Evolutionary conservation across 1,140 invertebrate genomes (phyloP).

Genomic region (Cyclina sinensis): DNA sequence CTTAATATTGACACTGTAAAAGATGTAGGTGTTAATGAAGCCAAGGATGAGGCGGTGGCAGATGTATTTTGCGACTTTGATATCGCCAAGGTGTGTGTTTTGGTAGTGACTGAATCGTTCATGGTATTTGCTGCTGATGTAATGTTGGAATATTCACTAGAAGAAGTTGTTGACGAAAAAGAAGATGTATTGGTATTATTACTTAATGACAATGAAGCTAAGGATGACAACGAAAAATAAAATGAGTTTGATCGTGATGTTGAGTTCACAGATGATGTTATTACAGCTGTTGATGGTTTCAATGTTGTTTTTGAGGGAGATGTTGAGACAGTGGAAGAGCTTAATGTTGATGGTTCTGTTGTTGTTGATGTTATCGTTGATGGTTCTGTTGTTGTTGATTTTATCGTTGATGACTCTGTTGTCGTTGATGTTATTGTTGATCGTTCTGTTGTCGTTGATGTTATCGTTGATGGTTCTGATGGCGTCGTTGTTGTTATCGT

Average conservation of each 20-base stretch:
- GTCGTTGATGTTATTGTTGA: neutral
- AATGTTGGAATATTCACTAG: too few species aligned
- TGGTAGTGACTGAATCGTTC: too few species aligned
- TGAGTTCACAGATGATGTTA: neutral
- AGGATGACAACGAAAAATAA: neutral
- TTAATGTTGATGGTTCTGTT: neutral
- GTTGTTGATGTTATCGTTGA: neutral
- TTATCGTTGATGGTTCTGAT: neutral
- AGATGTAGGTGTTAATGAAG: too few species aligned
- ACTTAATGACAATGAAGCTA: neutral
- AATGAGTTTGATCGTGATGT: neutral
- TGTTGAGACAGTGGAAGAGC: neutral
- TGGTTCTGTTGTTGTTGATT: neutral
- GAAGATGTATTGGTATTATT: too few species aligned
- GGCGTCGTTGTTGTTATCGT: too few species aligned
- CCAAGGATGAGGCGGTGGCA: too few species aligned
- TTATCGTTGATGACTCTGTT: neutral
- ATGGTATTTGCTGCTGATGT: too few species aligned
- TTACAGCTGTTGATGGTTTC: neutral
- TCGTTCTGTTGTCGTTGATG: neutral
- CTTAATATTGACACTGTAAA: too few species aligned
- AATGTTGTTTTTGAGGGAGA: neutral
- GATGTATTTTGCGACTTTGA: too few species aligned
- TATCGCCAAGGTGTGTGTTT: too few species aligned
- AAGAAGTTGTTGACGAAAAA: too few species aligned